Evolutionary conservation across 2,113 vertebrate genomes (phyloP).

Genomic region (Aptenodytes patagonicus): DNA sequence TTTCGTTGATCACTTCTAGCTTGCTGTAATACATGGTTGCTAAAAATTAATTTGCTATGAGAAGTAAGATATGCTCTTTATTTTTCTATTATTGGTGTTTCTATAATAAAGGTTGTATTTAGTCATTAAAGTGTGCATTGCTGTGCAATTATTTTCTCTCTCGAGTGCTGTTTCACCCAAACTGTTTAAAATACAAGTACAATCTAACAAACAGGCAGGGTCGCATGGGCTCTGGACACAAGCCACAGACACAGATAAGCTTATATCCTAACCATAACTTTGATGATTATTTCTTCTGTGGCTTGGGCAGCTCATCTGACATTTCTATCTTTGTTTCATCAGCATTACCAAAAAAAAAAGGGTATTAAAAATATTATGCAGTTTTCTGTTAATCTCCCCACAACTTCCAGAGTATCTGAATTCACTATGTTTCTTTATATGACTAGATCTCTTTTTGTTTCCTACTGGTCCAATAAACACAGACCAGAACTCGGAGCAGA

Average conservation of each 20-base stretch:
- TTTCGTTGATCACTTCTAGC: background rate
- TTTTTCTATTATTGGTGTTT: conserved; percentile 29
- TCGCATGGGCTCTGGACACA: background rate
- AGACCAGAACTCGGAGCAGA: background rate
- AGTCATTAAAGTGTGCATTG: background rate
- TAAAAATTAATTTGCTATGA: background rate
- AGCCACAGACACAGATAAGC: background rate
- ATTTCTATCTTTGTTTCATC: background rate
- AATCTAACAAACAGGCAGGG: background rate
- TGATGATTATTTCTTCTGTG: background rate
- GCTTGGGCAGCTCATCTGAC: background rate
- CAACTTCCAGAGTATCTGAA: background rate
- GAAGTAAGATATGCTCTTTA: background rate
- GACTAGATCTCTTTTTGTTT: background rate
- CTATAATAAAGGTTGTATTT: conserved; percentile 33
- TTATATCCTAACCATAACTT: background rate
- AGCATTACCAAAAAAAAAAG: background rate
- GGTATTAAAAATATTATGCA: background rate
- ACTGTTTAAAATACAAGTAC: background rate
- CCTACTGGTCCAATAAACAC: background rate
- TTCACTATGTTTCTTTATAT: background rate
- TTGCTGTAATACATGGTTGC: background rate
- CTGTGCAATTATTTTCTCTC: background rate
- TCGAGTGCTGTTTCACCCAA: background rate
- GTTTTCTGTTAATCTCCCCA: background rate